phyloP scores from a whole-genome alignment of 2,113 vertebrate species.

The Serilophus lunatus region DNA sequence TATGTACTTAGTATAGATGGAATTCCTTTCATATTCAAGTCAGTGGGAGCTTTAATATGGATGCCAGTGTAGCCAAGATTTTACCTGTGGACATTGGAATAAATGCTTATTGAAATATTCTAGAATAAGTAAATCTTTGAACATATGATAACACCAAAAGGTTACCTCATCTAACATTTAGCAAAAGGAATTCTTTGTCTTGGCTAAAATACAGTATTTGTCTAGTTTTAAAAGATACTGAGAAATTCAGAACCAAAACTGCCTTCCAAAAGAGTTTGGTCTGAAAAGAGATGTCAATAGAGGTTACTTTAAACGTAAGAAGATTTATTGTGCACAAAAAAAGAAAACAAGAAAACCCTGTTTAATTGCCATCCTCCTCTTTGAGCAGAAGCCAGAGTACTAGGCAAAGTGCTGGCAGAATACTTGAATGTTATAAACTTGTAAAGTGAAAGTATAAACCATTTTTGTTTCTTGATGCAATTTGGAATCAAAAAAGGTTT shows the following conservation, averaged over 20 bases:
- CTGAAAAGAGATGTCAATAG: slow-evolving; percentile 5
- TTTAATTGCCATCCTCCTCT: slow-evolving; percentile 11
- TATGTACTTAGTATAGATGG: background rate
- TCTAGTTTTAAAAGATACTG: background rate
- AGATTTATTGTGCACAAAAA: background rate
- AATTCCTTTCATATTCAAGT: background rate
- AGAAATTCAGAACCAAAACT: background rate
- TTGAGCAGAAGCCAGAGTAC: slow-evolving; percentile 14
- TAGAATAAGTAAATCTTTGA: background rate
- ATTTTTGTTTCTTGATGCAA: slow-evolving; percentile 26
- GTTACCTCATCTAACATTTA: slow-evolving; percentile 26
- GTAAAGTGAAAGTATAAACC: background rate
- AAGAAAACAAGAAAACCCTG: background rate
- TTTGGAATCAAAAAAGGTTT: background rate
- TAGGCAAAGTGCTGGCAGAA: background rate
- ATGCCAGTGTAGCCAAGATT: background rate
- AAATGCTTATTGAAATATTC: background rate
- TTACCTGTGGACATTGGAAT: slow-evolving; percentile 11
- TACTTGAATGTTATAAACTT: background rate
- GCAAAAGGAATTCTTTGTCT: slow-evolving; percentile 32
- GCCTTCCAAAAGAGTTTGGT: slow-evolving; percentile 15
- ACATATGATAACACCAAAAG: background rate
- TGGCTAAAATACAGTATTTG: slow-evolving; percentile 22
- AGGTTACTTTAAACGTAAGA: background rate
- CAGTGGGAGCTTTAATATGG: background rate